Base-by-base conservation (phyloP, 1,140 invertebrate species). In the Neocloeon triangulifer region DNA sequence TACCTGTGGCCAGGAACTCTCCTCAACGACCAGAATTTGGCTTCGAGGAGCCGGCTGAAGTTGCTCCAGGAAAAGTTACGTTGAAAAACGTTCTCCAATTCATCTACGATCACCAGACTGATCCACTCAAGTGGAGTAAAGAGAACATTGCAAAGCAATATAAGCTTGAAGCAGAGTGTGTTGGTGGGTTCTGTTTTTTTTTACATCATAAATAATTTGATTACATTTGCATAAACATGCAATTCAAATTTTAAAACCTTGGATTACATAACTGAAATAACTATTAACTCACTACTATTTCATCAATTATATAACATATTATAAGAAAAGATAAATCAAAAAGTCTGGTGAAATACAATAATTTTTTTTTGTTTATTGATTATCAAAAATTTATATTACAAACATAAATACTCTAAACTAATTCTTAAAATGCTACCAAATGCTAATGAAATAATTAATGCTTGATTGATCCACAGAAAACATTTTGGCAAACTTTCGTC, bases 1-100 rank as follows among this genome's bases (percentile, higher is more conserved):
- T 37, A 39, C 16, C 30, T 30, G 16, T 19, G 7, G 13, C 26
- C 15, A 32, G 13, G 18, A 18, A 25, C 28, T 12, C 27, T 23
- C 5, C 39, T 34, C 16, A 34, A 42, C n/a, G n/a, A 7, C 30
- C 42, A 25, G 38, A 43, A 21, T 52, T 41, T 39, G 52, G 51
- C n/a, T n/a, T 41, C 37, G 33, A 41, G 32, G 51, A 52, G 25
- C 50, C 50, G 0, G 38, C 41, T 4, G 13, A 27, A 8, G 38
- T 56, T 9, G 44, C 49, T 2, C 32, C 37, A 33, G 53, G 53
- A 8, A 46, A 44, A 41, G 32, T 48, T 3, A 43, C 41, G 15
- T 22, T 56, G 5, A 41, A 41, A 9, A 46, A 51, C 33, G 41
- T 40, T 4, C 18, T 53, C 28, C 37, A 47, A 14, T 39, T 55